Evolutionary conservation across 2,888 invertebrate genomes (phyloP).

Genomic region (Patella caerulea): DNA sequence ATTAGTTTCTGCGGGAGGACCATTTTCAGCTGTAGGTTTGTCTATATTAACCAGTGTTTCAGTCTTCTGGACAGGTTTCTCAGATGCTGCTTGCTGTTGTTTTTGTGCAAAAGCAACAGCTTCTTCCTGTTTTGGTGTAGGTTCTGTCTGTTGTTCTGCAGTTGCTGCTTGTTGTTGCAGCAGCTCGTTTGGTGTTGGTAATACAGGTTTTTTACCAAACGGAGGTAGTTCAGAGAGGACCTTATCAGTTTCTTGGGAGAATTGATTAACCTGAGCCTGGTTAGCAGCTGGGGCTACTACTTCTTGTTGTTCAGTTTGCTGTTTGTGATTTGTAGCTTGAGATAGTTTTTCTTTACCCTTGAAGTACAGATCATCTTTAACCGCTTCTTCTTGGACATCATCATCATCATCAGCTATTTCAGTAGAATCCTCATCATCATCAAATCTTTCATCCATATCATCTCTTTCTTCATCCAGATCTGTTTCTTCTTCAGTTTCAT

Average conservation of each 20-base stretch:
- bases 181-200: neutral
- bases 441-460: conserved; percentile 16
- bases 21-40: too few species aligned
- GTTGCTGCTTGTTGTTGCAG: too few species aligned
- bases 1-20: too few species aligned
- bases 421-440: conserved; percentile 4
- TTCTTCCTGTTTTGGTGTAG: too few species aligned
- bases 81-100: neutral
- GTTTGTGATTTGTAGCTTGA: conserved; percentile 8
- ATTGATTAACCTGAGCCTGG: too few species aligned
- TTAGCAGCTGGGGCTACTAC: neutral
- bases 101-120: too few species aligned
- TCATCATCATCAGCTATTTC: conserved; percentile 14
- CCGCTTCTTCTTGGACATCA: neutral
- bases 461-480: conserved; percentile 5
- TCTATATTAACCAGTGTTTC: too few species aligned
- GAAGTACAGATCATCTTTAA: neutral
- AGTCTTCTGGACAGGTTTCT: neutral
- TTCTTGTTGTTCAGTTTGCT: neutral
- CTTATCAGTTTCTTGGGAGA: neutral
- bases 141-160: too few species aligned
- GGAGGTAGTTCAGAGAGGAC: neutral
- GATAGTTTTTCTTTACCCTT: conserved; percentile 12
- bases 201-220: too few species aligned
- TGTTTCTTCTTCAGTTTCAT: conserved; percentile 17